Evolutionary conservation across 2,888 invertebrate species (phyloP), one percentile per base, ranked within the genome.

Genomic region (Chironomus riparius): DNA sequence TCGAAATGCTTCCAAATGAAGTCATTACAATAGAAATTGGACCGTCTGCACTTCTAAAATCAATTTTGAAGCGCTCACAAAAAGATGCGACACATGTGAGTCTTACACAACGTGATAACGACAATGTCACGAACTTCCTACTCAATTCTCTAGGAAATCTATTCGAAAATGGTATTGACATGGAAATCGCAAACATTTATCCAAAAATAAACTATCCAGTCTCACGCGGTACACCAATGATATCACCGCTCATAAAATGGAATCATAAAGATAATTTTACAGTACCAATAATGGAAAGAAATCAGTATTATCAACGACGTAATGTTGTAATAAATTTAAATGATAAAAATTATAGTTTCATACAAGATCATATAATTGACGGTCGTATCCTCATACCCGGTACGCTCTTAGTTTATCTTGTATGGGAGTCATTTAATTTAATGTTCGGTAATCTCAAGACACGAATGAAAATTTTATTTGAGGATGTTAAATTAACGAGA

Each of bases 241-340:
- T 97, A 68, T 88, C 94, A 0, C 91, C 94, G 3, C 85, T 92
- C 2, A 88, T 97, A 15, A 88, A 88, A 78, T 97, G 97, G 96
- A 92, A 97, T 79, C 96, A 97, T 80, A 87, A 88, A 18, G 89
- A 90, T 77, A 88, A 91, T 77, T 92, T 92, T 91, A 90, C 88
- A 79, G 90, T 92, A 0, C 89, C 90, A 0, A 87, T 88, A 68
- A 91, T 89, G 81, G 88, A 87, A 78, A 87, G 88, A 56, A 89
- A 89, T 79, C 88, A 89, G 80, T 87, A 87, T 76, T 89, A 89
- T 47, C 90, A 91, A 0, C 91, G 92, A 79, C 85, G 90, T 68
- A 83, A 85, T 0, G 86, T 91, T 18, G 82, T 86, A 24, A 85
- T 92, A 79, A 86, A 87, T 21, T 56, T 56, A 18, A 83, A 83